Conservation (phyloP, 2,113 vertebrate genomes). For the Silurus glanis region DNA sequence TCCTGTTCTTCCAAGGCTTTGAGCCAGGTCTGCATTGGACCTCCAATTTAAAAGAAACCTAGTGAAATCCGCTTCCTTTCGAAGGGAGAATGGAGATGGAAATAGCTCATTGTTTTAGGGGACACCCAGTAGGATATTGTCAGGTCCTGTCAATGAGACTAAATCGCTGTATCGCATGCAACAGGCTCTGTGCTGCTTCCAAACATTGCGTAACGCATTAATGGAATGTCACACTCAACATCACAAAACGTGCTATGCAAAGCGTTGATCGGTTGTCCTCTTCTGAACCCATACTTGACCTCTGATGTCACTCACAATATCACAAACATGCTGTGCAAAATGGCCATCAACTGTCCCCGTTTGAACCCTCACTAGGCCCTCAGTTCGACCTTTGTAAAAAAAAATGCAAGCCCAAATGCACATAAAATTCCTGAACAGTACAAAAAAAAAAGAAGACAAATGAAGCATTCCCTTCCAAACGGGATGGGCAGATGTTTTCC, state of each 20-base stretch:
- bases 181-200: constrained; percentile 29
- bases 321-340: too few relatives aligned
- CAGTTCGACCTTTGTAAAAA: background rate
- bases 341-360: background rate
- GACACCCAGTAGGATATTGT: constrained; percentile 35
- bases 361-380: constrained; percentile 17
- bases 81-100: constrained; percentile 17
- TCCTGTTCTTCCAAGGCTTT: background rate
- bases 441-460: background rate
- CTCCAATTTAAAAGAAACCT: constrained; percentile 40
- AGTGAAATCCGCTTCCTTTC: constrained; percentile 24
- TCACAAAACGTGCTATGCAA: background rate
- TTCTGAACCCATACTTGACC: constrained; percentile 12
- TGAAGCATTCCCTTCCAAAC: background rate
- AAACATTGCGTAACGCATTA: constrained; percentile 38
- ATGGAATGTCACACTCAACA: background rate
- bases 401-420: constrained; percentile 9
- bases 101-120: constrained; percentile 52
- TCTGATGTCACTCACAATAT: too few relatives aligned
- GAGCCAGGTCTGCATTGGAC: background rate
- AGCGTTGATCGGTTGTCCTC: background rate
- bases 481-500: constrained; percentile 32
- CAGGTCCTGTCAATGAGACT: constrained; percentile 27
- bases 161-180: constrained; percentile 37
- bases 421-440: background rate